phyloP scores from a whole-genome alignment of 2,888 invertebrate species.

The Acleris literana region DNA sequence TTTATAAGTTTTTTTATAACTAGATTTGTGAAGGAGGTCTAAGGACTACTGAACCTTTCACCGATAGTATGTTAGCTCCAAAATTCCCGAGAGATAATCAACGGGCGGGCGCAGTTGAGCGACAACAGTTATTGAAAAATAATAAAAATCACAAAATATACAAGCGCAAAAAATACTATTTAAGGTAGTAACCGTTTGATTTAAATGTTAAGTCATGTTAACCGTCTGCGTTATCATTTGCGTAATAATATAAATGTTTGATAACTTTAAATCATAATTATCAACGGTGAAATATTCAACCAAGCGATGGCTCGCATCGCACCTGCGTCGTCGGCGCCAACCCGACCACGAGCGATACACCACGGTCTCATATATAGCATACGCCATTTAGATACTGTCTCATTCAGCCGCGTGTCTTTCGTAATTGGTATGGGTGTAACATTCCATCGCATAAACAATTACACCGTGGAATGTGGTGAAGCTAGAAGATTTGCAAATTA shows the following conservation, averaged over 20 bases:
- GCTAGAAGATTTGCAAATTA: conserved; percentile 70
- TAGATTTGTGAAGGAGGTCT: too few species aligned
- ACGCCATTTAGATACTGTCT: conserved; percentile 39
- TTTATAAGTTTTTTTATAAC: too few species aligned
- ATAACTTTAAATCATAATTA: conserved; percentile 3
- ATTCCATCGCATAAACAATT: conserved; percentile 67
- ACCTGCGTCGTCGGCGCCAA: conserved; percentile 48
- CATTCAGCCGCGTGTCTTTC: conserved; percentile 47
- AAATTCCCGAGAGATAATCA: too few species aligned
- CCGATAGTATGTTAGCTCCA: too few species aligned
- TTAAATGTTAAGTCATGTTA: too few species aligned
- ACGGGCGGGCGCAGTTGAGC: too few species aligned
- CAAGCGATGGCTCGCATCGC: conserved; percentile 49
- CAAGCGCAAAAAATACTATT: too few species aligned
- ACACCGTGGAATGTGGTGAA: conserved; percentile 67
- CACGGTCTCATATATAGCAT: conserved; percentile 20
- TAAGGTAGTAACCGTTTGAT: too few species aligned
- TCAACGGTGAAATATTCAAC: conserved; percentile 49
- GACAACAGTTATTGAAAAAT: too few species aligned
- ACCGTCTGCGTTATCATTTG: too few species aligned
- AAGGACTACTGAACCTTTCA: too few species aligned
- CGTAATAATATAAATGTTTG: conserved; percentile 1
- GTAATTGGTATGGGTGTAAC: conserved; percentile 61
- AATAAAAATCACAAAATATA: too few species aligned
- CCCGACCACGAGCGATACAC: conserved; percentile 39